Conservation (phyloP, 2,888 invertebrate genomes). For the Meta bourneti region DNA sequence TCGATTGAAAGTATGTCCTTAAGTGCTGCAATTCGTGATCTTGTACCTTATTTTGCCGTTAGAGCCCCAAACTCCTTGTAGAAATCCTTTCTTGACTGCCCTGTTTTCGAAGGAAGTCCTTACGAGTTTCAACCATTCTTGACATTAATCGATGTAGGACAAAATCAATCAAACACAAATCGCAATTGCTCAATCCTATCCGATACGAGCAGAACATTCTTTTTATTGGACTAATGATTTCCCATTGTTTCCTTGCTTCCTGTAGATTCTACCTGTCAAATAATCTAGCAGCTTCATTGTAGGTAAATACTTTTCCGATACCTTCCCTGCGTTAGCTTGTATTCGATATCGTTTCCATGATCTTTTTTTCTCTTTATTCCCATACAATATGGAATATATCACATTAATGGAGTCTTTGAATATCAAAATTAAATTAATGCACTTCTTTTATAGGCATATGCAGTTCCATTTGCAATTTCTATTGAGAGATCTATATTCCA, state of each 20-base stretch:
- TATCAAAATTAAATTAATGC: slow-evolving; percentile 35
- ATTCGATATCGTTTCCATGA: slow-evolving; percentile 41
- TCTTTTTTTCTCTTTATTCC: slow-evolving; percentile 15
- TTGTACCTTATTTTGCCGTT: too few species aligned
- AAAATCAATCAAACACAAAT: slow-evolving; percentile 63
- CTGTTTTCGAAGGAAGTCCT: too few species aligned
- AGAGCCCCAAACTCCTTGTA: too few species aligned
- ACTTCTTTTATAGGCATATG: slow-evolving; percentile 7
- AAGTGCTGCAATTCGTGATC: too few species aligned
- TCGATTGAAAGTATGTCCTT: too few species aligned
- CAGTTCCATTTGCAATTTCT: background rate
- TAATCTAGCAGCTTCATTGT: slow-evolving; percentile 67
- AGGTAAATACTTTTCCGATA: slow-evolving; percentile 74
- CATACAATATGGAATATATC: slow-evolving; percentile 16
- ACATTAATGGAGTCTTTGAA: slow-evolving; percentile 2
- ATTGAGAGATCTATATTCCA: background rate
- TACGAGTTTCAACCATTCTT: slow-evolving; percentile 15
- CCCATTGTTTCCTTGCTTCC: slow-evolving; percentile 62
- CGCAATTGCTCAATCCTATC: slow-evolving; percentile 61
- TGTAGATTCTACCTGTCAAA: slow-evolving; percentile 71
- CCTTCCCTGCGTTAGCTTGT: slow-evolving; percentile 16
- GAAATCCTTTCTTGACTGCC: too few species aligned
- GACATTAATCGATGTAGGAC: slow-evolving; percentile 43
- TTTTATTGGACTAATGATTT: slow-evolving; percentile 72
- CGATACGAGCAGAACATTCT: slow-evolving; percentile 61